phyloP scores from a whole-genome alignment of 2,113 vertebrate genomes.

The Uria aalge region DNA sequence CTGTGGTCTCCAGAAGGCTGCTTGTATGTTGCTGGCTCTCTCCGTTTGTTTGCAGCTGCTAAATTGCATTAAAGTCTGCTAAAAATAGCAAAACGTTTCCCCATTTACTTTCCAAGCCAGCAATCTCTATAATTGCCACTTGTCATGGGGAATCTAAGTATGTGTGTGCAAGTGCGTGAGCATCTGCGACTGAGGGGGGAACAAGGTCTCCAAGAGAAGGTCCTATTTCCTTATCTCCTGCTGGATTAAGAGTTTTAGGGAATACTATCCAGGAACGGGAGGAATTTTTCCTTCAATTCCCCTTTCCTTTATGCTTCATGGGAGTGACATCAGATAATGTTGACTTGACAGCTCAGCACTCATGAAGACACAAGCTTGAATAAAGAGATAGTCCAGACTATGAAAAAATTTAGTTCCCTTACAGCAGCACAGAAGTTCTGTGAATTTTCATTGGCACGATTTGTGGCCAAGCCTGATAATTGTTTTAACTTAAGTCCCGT shows the following conservation, averaged over 20 bases:
- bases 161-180: background rate
- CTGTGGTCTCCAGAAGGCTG: background rate
- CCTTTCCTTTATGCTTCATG: background rate
- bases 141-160: background rate
- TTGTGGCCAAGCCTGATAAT: background rate
- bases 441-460: background rate
- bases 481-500: background rate
- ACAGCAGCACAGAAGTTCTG: background rate
- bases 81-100: background rate
- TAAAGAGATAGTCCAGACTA: background rate
- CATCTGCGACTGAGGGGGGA: background rate
- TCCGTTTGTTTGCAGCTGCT: slow-evolving; percentile 26
- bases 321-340: background rate
- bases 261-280: background rate
- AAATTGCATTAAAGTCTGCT: background rate
- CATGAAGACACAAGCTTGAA: background rate
- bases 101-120: background rate
- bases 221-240: background rate
- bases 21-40: background rate
- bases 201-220: background rate
- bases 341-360: background rate
- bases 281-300: background rate
- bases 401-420: background rate
- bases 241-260: background rate
- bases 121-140: background rate